phyloP scores from a whole-genome alignment of 2,888 invertebrate genomes.

The Drosophila ochracea region DNA sequence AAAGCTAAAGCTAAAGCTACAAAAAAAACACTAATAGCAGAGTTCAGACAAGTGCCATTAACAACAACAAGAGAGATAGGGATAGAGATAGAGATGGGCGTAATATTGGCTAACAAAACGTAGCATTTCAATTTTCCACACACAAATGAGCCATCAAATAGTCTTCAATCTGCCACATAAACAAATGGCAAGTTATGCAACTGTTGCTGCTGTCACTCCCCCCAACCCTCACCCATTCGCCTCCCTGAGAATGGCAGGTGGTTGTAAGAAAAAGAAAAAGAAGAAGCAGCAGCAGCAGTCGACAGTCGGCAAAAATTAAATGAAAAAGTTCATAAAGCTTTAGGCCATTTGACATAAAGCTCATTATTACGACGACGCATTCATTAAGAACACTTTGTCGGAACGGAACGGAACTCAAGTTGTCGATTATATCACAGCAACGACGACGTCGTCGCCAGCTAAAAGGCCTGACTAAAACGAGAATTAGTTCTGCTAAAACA shows the following conservation, averaged over 20 bases:
- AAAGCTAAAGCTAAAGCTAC: neutral
- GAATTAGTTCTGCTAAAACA: slow-evolving; percentile 28
- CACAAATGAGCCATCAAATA: slow-evolving; percentile 38
- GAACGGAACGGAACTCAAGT: slow-evolving; percentile 7
- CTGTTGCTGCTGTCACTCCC: slow-evolving; percentile 42
- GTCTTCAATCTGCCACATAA: slow-evolving; percentile 17
- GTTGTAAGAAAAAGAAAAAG: slow-evolving; percentile 30
- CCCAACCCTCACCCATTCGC: too few relatives aligned
- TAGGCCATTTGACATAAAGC: slow-evolving; percentile 37
- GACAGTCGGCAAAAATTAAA: slow-evolving; percentile 40
- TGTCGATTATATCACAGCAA: slow-evolving; percentile 14
- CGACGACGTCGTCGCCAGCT: neutral
- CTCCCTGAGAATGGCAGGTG: slow-evolving; percentile 31
- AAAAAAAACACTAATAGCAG: neutral
- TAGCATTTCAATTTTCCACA: slow-evolving; percentile 43
- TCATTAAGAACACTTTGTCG: slow-evolving; percentile 33
- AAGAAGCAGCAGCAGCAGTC: neutral
- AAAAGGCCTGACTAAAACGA: slow-evolving; percentile 18
- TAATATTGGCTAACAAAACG: slow-evolving; percentile 23
- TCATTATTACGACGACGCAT: slow-evolving; percentile 49
- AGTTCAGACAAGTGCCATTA: slow-evolving; percentile 31
- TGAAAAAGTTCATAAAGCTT: slow-evolving; percentile 45
- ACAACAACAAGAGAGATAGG: neutral
- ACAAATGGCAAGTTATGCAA: slow-evolving; percentile 57
- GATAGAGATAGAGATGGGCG: slow-evolving; percentile 5